Evolutionary conservation across 2,888 invertebrate genomes (phyloP).

Genomic region (Autographa gamma): DNA sequence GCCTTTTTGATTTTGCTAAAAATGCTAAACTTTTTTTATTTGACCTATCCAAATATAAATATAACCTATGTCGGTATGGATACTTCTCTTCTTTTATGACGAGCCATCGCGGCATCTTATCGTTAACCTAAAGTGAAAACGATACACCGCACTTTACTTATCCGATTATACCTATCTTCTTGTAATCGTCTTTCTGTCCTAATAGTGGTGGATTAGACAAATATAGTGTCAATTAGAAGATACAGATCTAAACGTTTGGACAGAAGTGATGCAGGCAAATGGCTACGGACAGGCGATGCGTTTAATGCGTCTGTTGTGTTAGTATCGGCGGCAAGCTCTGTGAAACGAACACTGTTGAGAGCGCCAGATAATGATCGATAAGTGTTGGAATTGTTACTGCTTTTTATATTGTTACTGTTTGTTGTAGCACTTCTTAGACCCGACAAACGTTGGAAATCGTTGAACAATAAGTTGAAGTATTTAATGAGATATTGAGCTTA

Average conservation of each 20-base stretch:
- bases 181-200: conserved; percentile 18
- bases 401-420: conserved; percentile 47
- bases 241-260: conserved; percentile 61
- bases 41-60: no score
- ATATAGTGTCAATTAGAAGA: conserved; percentile 64
- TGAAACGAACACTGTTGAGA: conserved; percentile 78
- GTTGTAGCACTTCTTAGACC: conserved; percentile 12
- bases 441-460: conserved; percentile 5
- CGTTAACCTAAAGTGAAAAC: not conserved
- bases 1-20: no score
- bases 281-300: conserved; percentile 56
- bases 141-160: conserved; percentile 26
- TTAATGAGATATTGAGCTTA: conserved; percentile 3
- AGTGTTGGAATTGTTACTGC: conserved; percentile 67
- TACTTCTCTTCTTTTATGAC: not conserved
- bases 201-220: conserved; percentile 49
- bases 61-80: no score
- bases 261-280: conserved; percentile 53
- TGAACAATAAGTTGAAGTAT: not conserved
- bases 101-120: not conserved
- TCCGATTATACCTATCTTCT: conserved; percentile 21
- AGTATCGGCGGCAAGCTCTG: conserved; percentile 69
- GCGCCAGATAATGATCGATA: conserved; percentile 71
- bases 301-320: conserved; percentile 59
- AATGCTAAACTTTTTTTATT: not conserved